These are phyloP conservation scores for Mionectes olivaceus DNA, from an alignment of 2,797 vertebrate genomes.

Conservation along the genomic window DNA sequence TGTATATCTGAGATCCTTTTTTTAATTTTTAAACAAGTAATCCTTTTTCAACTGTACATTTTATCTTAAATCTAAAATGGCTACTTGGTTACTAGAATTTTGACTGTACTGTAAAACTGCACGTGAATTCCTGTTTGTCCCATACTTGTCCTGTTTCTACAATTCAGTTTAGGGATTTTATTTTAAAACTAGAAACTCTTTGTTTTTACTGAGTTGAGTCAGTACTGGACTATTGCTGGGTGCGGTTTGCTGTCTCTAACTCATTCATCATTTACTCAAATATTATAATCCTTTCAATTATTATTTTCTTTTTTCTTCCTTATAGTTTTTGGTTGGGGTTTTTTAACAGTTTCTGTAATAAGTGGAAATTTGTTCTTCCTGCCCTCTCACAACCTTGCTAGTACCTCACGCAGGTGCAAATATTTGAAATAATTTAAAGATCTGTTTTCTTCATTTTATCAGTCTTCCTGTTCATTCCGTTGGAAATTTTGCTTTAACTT, in stretches of 20 bases:
- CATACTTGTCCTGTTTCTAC: background rate
- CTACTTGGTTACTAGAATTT: background rate
- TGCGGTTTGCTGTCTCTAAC: background rate
- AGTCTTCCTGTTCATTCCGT: background rate
- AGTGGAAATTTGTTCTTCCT: background rate
- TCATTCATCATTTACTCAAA: background rate
- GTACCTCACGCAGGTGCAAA: background rate
- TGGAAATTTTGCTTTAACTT: background rate
- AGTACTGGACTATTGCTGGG: background rate
- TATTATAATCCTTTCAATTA: background rate
- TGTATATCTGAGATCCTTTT: background rate
- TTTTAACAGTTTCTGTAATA: background rate
- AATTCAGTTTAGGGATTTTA: background rate
- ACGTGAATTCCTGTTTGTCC: background rate
- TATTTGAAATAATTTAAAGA: background rate
- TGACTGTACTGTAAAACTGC: background rate
- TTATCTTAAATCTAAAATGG: background rate
- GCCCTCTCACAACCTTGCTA: background rate
- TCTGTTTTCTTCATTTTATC: background rate
- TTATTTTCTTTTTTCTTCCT: background rate
- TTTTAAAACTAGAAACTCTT: background rate
- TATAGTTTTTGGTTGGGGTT: accelerated
- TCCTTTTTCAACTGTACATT: background rate
- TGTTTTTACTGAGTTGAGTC: background rate
- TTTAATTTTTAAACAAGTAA: background rate